Evolutionary conservation across 1,140 invertebrate genomes (phyloP).

Genomic region (Leguminivora glycinivorella): DNA sequence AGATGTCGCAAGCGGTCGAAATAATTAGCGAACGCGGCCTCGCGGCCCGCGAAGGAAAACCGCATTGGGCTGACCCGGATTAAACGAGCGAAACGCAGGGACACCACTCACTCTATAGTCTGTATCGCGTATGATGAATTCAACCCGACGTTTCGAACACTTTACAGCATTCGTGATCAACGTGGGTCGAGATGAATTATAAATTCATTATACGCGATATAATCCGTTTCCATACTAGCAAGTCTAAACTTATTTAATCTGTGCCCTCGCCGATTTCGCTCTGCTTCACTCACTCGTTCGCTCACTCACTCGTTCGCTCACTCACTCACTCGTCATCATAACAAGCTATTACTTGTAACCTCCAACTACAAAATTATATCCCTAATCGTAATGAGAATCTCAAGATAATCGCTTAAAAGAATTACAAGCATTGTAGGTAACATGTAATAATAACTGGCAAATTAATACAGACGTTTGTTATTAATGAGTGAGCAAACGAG

Average conservation of each 20-base stretch:
- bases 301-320: not conserved
- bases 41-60: conserved; percentile 52
- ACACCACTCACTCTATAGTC: not conserved
- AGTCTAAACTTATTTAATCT: not conserved
- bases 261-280: not conserved
- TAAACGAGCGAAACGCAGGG: not conserved
- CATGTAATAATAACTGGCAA: conserved; percentile 8
- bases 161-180: too few species aligned
- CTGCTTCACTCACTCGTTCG: not conserved
- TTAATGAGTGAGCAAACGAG: conserved; percentile 2
- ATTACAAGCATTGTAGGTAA: not conserved
- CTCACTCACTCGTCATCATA: conserved; percentile 17
- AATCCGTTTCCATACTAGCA: not conserved
- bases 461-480: conserved; percentile 8
- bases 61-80: conserved; percentile 51
- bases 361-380: conserved; percentile 16
- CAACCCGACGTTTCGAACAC: conserved; percentile 36
- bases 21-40: conserved; percentile 69
- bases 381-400: conserved; percentile 27
- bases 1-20: conserved; percentile 59
- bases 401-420: conserved; percentile 6
- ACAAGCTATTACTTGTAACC: conserved; percentile 27
- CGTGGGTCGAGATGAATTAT: conserved; percentile 69
- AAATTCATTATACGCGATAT: too few species aligned
- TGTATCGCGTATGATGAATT: too few species aligned